Conservation (phyloP, 2,113 vertebrate species). For the Trinectes maculatus region DNA sequence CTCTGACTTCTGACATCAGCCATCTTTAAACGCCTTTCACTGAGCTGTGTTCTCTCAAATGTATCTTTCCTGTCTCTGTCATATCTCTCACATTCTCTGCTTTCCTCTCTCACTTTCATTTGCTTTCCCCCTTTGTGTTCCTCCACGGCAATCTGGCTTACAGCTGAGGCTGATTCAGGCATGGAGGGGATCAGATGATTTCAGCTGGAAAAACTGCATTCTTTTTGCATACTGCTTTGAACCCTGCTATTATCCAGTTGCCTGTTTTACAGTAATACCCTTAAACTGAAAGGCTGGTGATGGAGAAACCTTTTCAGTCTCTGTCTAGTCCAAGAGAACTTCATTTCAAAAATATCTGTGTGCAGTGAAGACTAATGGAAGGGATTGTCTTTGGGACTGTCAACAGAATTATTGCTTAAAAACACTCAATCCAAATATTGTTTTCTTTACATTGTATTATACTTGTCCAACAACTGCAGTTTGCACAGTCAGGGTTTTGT, state of each 20-base stretch:
- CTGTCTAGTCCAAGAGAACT: slow-evolving; percentile 33
- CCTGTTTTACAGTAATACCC: slow-evolving; percentile 76
- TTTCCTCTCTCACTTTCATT: slow-evolving; percentile 51
- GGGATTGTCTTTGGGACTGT: slow-evolving; percentile 17
- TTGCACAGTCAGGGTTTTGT: slow-evolving; percentile 4
- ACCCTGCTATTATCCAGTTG: slow-evolving; percentile 69
- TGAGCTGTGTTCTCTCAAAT: slow-evolving; percentile 58
- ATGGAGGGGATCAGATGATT: slow-evolving; percentile 79
- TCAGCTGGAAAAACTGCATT: slow-evolving; percentile 76
- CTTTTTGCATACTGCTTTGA: slow-evolving; percentile 78
- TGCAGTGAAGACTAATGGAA: too few species aligned
- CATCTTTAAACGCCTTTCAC: slow-evolving; percentile 75
- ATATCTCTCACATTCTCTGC: slow-evolving; percentile 41
- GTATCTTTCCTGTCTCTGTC: slow-evolving; percentile 51
- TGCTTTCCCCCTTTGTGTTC: slow-evolving; percentile 64
- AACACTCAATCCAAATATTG: too few species aligned
- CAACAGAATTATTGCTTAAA: too few species aligned
- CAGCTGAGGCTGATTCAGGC: slow-evolving; percentile 76
- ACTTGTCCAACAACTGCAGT: too few species aligned
- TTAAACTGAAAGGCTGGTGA: slow-evolving; percentile 59
- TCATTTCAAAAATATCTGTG: slow-evolving; percentile 49
- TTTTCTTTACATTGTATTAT: too few species aligned
- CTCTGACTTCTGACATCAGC: slow-evolving; percentile 68
- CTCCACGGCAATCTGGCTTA: slow-evolving; percentile 73
- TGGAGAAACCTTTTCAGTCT: slow-evolving; percentile 54